phyloP scores from a whole-genome alignment of 2,797 vertebrate species.

The Triplophysa bombifrons region DNA sequence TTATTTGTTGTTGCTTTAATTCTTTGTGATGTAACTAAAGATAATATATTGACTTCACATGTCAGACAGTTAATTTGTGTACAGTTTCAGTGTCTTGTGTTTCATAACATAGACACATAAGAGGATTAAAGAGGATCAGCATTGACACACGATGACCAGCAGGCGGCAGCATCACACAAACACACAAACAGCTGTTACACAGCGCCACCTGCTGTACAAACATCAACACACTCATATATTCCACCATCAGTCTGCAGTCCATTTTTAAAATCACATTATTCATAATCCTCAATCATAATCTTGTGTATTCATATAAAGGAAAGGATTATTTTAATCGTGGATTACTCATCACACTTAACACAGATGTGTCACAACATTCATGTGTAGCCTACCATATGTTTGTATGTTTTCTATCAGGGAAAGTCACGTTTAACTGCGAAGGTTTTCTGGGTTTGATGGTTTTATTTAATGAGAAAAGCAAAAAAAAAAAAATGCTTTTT shows the following conservation, averaged over 20 bases:
- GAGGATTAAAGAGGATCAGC: conserved; percentile 48
- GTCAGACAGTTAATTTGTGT: conserved; percentile 48
- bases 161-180: conserved; percentile 10
- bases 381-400: too few relatives aligned
- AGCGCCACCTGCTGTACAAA: conserved; percentile 45
- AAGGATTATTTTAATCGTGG: conserved; percentile 13
- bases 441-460: conserved; percentile 67
- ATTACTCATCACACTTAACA: conserved; percentile 9
- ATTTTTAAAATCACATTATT: conserved; percentile 6
- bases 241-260: background rate
- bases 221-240: background rate
- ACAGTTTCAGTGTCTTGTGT: conserved; percentile 25
- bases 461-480: too few relatives aligned
- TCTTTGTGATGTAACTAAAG: conserved; percentile 33
- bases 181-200: background rate
- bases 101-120: conserved; percentile 51
- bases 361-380: background rate
- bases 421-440: conserved; percentile 67
- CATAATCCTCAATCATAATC: conserved; percentile 23
- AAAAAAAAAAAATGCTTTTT: too few relatives aligned
- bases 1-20: conserved; percentile 2
- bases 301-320: conserved; percentile 17
- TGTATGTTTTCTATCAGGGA: too few relatives aligned
- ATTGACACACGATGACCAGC: conserved; percentile 9
- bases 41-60: conserved; percentile 29